Percentiles rank a stretch among this genome's conserved stretches.
phyloP scores from a whole-genome alignment of 2,888 invertebrate genomes.

The Synanthedon myopaeformis region DNA sequence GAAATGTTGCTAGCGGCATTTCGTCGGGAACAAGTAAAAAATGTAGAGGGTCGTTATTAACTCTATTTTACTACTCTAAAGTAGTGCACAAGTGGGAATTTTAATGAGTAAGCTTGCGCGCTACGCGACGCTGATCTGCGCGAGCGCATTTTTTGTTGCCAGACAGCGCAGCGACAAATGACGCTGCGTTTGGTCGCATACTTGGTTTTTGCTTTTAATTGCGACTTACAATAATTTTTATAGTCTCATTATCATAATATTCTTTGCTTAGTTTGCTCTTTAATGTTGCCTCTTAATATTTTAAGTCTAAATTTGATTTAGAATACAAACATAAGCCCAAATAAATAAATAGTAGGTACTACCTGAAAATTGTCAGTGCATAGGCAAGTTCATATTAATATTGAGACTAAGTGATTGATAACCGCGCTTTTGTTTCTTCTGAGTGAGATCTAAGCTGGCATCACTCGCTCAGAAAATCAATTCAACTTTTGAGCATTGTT shows the following conservation, averaged over 20 bases:
- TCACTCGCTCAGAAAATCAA: too few species aligned
- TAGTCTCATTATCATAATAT: background rate
- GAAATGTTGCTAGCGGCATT: background rate
- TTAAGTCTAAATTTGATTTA: background rate
- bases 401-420: too few species aligned
- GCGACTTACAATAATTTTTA: constrained; percentile 3
- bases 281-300: background rate
- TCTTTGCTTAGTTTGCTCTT: background rate
- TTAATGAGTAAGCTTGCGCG: constrained; percentile 39
- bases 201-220: constrained; percentile 11
- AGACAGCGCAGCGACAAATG: constrained; percentile 22
- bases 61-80: constrained; percentile 50
- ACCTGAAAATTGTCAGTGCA: too few species aligned
- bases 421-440: too few species aligned
- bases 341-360: too few species aligned
- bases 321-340: too few species aligned
- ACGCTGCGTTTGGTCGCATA: constrained; percentile 30
- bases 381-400: too few species aligned
- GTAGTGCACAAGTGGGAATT: constrained; percentile 51
- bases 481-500: too few species aligned
- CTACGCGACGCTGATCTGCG: constrained; percentile 1
- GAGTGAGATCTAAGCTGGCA: too few species aligned
- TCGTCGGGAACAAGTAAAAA: constrained; percentile 9
- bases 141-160: constrained; percentile 28
- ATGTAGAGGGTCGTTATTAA: constrained; percentile 29